Percentiles rank a stretch among this genome's conserved stretches.
These are phyloP conservation scores for Diaperis boleti DNA, from an alignment of 2,888 invertebrate species.

Conservation along the genomic window DNA sequence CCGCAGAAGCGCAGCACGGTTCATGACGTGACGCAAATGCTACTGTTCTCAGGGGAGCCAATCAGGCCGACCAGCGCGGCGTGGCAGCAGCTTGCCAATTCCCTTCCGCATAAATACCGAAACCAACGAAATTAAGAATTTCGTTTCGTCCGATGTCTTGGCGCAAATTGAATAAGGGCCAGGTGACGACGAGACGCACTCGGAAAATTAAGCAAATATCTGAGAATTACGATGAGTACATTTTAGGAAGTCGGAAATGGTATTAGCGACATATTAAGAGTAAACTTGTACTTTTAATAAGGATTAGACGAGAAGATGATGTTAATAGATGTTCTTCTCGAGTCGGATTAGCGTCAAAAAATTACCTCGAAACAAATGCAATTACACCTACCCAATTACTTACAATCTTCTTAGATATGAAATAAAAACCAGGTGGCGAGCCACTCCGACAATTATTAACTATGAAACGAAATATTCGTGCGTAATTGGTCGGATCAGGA, in stretches of 20 bases:
- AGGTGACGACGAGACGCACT: constrained; percentile 24
- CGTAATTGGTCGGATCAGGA: constrained; percentile 33
- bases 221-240: too few relatives aligned
- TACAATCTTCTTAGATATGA: too few relatives aligned
- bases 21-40: constrained; percentile 62
- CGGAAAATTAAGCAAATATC: constrained; percentile 13
- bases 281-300: too few relatives aligned
- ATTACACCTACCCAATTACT: too few relatives aligned
- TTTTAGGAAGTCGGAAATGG: too few relatives aligned
- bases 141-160: constrained; percentile 37
- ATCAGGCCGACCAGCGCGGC: too few relatives aligned
- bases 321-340: too few relatives aligned
- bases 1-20: constrained; percentile 52
- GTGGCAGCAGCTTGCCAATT: constrained; percentile 52
- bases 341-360: too few relatives aligned
- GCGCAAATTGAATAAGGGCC: constrained; percentile 27
- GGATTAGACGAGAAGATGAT: too few relatives aligned
- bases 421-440: too few relatives aligned
- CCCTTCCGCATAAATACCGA: constrained; percentile 51
- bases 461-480: not conserved
- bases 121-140: constrained; percentile 55
- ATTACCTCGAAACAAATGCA: too few relatives aligned
- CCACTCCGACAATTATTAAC: constrained; percentile 13
- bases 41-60: constrained; percentile 61
- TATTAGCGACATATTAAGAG: too few relatives aligned